phyloP scores from a whole-genome alignment of 1,140 invertebrate species.

The Cydia strobilella region DNA sequence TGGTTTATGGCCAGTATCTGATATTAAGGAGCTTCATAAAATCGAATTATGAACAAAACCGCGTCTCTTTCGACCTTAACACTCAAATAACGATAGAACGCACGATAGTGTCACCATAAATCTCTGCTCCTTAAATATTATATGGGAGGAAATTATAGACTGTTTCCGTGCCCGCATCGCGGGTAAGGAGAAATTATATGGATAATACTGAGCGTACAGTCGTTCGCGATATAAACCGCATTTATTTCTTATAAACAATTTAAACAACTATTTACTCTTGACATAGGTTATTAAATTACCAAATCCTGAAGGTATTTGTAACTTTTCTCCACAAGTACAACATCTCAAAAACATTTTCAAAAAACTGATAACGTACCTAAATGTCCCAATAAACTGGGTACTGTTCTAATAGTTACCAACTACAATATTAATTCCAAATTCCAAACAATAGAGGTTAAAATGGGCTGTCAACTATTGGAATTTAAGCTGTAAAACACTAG shows the following conservation, averaged over 20 bases:
- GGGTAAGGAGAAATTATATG: conserved; percentile 44
- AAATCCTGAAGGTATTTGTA: too few relatives aligned
- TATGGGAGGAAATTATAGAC: conserved; percentile 60
- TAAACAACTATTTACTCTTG: background rate
- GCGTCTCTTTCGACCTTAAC: conserved; percentile 28
- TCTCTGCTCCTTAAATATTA: conserved; percentile 49
- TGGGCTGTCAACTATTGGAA: too few relatives aligned
- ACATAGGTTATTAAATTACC: too few relatives aligned
- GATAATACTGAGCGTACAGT: conserved; percentile 21
- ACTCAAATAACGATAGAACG: conserved; percentile 31
- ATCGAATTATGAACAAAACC: conserved; percentile 32
- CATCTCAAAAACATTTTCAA: too few relatives aligned
- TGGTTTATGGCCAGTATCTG: conserved; percentile 26
- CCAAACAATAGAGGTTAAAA: too few relatives aligned
- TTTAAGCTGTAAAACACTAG: too few relatives aligned
- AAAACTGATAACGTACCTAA: too few relatives aligned
- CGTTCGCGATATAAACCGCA: background rate
- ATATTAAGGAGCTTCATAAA: conserved; percentile 30
- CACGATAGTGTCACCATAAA: conserved; percentile 57
- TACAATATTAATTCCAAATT: too few relatives aligned
- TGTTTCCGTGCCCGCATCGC: conserved; percentile 67
- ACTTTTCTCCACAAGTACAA: too few relatives aligned
- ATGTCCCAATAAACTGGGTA: too few relatives aligned
- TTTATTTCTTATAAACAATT: background rate
- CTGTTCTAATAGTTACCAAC: too few relatives aligned